phyloP scores from a whole-genome alignment of 2,888 invertebrate genomes.

The Sarcophaga caerulescens region DNA sequence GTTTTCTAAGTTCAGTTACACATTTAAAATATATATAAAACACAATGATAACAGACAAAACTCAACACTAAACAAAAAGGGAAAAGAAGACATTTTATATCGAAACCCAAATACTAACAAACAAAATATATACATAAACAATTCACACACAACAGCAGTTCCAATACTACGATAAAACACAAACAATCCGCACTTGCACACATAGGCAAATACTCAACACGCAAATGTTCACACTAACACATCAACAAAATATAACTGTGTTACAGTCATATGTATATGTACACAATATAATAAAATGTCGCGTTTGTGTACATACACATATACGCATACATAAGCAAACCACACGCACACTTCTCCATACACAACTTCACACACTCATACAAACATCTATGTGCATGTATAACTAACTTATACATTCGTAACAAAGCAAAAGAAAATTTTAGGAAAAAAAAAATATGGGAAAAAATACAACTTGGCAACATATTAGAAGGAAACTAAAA shows the following conservation, averaged over 20 bases:
- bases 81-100: conserved; percentile 12
- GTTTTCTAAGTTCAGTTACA: background rate
- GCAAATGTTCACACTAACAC: conserved; percentile 11
- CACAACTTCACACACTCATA: background rate
- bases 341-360: background rate
- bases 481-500: conserved; percentile 20
- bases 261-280: background rate
- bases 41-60: background rate
- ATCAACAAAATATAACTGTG: background rate
- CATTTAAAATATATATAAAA: conserved; percentile 1
- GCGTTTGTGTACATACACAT: background rate
- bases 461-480: conserved; percentile 60
- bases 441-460: conserved; percentile 10
- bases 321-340: background rate
- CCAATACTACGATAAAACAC: background rate
- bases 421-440: conserved; percentile 52
- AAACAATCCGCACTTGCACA: background rate
- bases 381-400: conserved; percentile 8
- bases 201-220: conserved; percentile 1
- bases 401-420: conserved; percentile 8
- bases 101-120: conserved; percentile 18
- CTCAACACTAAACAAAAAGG: conserved; percentile 7
- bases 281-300: background rate
- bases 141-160: conserved; percentile 2
- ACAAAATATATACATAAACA: conserved; percentile 38